Evolutionary conservation across 2,888 invertebrate genomes (phyloP), one percentile per base, ranked within the genome.

Genomic region (Tenthredo distinguenda): DNA sequence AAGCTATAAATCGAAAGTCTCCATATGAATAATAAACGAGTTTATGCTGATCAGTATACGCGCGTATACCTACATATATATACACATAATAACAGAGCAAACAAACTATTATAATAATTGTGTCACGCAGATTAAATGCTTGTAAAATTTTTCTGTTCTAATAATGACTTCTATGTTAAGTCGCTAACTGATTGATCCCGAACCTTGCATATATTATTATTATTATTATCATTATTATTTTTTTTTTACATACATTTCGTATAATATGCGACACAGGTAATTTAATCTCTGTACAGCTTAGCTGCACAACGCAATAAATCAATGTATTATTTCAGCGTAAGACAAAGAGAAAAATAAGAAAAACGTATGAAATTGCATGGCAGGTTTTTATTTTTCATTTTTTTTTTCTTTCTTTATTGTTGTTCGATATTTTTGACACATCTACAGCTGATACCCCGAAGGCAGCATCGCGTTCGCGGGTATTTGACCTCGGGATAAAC

Each of bases 31-130:
- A 68, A 68, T 68, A 15, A 68, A 68, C 34, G 18, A 68, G 68
- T 26, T 68, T 68, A 68, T 34, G 68, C 6, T 68, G 34, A 68
- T 68, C 68, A 68, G n/a, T 55, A 55, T n/a, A 31, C 34, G 34
- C 68, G 34, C 7, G 18, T 68, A 68, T 34, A 31, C 1, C 0
- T 26, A 26, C 1, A 26, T 26, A 26, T 62, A 26, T 62, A 26
- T 62, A 3, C 2, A 58, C 15, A 2, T n/a, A 10, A 34, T 34
- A 15, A 34, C 34, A 68, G 68, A 68, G 34, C 68, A 68, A 34
- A 62, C 26, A 62, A 62, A 62, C 62, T 68, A 68, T 34, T 68
- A 68, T 31, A 68, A 68, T 34, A 68, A 31, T 68, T 68, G 34
- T 68, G 68, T 68, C 68, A 68, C 31, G 15, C 68, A 34, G 68